Evolutionary conservation across 2,113 vertebrate species (phyloP).

Genomic region (Catharus bicknelli): DNA sequence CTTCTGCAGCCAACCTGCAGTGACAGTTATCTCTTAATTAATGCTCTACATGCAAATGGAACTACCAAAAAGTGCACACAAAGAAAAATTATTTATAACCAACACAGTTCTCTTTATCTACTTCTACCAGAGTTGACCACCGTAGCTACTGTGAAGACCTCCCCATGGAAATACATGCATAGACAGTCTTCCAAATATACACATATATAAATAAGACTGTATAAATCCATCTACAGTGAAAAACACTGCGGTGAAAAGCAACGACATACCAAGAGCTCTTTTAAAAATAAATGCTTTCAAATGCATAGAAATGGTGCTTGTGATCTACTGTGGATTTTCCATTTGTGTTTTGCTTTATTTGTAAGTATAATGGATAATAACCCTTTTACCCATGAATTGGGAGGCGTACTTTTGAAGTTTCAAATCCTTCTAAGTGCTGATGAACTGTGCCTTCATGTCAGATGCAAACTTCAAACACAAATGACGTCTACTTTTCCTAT

Average conservation of each 20-base stretch:
- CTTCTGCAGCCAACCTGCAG: constrained; percentile 78
- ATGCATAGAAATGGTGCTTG: background rate
- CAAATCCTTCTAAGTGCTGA: background rate
- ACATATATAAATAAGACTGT: background rate
- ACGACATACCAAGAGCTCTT: background rate
- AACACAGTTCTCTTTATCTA: constrained; percentile 46
- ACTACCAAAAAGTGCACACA: constrained; percentile 54
- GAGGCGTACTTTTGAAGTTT: constrained; percentile 21
- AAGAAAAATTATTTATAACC: constrained; percentile 64
- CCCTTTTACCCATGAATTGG: background rate
- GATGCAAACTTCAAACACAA: constrained; percentile 45
- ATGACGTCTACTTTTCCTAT: background rate
- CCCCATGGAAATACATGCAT: constrained; percentile 32
- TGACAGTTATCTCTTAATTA: constrained; percentile 85
- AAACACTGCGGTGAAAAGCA: constrained; percentile 7
- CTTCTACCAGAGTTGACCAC: constrained; percentile 15
- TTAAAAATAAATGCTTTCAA: constrained; percentile 24
- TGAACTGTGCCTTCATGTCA: constrained; percentile 22
- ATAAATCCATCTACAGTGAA: background rate
- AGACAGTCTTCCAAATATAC: constrained; percentile 1
- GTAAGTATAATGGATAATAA: background rate
- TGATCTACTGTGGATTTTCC: background rate
- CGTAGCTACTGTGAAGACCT: constrained; percentile 18
- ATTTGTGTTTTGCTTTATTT: background rate
- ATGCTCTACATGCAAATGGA: constrained; percentile 75